Base-by-base conservation (phyloP, 2,888 invertebrate genomes). In the Trachelus stipa region DNA sequence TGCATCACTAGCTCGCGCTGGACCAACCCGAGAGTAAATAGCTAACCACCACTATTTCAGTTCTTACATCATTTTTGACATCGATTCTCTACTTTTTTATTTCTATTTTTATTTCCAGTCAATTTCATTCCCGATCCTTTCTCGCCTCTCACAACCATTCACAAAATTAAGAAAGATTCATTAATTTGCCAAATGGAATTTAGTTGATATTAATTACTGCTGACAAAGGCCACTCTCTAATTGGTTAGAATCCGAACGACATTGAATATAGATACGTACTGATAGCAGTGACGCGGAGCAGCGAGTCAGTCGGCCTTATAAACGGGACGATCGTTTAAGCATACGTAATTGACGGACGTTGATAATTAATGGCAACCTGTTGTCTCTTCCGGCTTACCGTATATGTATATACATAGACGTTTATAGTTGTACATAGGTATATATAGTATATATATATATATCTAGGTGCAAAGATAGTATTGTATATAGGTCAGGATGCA, bases 361-460 rank as follows among this genome's bases (percentile, higher is more conserved):
- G 82, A 84, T 84, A 84, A 84, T 84, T 83, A 84, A 84, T 84
- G 81, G 81, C 84, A 84, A 84, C 84, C 84, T 84, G 83, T 83
- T 84, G 84, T 84, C 79, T 80, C 80, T 78, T 77, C 74, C 56
- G 56, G 56, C 23, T 9, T 56, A 15, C 23, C 23, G 12, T 35
- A 35, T 35, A 56, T 40, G 15, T 23, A 23, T 56, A 56, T 56
- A 56, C 23, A 9, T 23, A 23, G 56, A 56, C 56, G 9, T 23
- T 40, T 23, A 23, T 9, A 56, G 56, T 56, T 56, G 9, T 23
- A 56, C 6, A 23, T 56, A 15, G 15, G 23, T 23, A 56, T 40
- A 40, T 6, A 9, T 56, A 40, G 15, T 15, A 40, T 40, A 40
- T 40, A 4, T 40, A 15, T 56, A 23, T 40, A 40, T 4, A 15